A percentile compares a stretch with the other conserved stretches of the same genome.
These are phyloP conservation scores for Myiozetetes cayanensis DNA, from an alignment of 2,113 vertebrate species.

Conservation along the genomic window DNA sequence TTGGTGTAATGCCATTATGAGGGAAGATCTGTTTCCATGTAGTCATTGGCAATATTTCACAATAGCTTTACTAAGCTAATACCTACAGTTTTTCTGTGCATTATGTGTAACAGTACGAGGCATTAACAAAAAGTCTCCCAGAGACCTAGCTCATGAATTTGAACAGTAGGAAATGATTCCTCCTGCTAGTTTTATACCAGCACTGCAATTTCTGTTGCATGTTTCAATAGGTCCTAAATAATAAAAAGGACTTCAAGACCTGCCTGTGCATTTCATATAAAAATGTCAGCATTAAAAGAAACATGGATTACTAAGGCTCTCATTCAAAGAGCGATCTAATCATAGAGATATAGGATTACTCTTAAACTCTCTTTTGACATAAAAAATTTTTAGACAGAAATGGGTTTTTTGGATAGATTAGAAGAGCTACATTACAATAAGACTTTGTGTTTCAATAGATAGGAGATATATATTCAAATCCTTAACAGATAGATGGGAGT, in stretches of 20 bases:
- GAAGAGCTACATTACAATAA: neutral
- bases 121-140: slow-evolving; percentile 28
- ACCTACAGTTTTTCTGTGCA: neutral
- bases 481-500: neutral
- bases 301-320: neutral
- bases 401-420: neutral
- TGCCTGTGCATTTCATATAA: neutral
- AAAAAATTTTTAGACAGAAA: neutral
- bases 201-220: neutral
- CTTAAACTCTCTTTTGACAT: neutral
- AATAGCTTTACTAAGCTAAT: slow-evolving; percentile 30
- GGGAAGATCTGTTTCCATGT: slow-evolving; percentile 12
- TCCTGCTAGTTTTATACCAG: slow-evolving; percentile 31
- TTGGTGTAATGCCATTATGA: slow-evolving; percentile 16
- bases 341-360: neutral
- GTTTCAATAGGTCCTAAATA: slow-evolving; percentile 19
- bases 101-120: slow-evolving; percentile 26
- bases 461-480: neutral
- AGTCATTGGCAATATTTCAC: slow-evolving; percentile 21
- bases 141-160: slow-evolving; percentile 25
- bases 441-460: neutral
- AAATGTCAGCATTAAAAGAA: neutral
- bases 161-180: slow-evolving; percentile 25
- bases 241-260: slow-evolving; percentile 2
- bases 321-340: neutral